phyloP scores from a whole-genome alignment of 2,113 vertebrate species.

The Sula dactylatra region DNA sequence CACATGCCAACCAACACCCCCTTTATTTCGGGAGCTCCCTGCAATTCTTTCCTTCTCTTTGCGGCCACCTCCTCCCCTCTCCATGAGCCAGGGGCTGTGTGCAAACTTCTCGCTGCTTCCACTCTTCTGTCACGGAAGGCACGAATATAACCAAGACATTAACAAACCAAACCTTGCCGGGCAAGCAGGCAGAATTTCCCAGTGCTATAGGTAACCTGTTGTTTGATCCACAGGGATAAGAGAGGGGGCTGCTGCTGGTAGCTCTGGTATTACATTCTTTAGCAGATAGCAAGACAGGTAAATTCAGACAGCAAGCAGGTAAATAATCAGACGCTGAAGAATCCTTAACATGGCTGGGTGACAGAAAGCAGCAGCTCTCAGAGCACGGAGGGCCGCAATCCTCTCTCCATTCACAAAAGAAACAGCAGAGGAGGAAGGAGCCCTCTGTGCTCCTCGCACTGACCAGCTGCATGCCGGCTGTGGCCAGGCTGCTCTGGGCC shows the following conservation, averaged over 20 bases:
- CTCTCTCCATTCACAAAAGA: not conserved
- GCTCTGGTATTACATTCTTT: not conserved
- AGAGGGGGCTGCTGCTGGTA: not conserved
- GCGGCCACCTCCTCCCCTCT: not conserved
- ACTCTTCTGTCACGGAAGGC: not conserved
- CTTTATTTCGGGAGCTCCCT: not conserved
- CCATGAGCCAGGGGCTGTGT: not conserved
- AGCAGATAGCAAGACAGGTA: not conserved
- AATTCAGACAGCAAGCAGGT: not conserved
- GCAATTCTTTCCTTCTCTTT: not conserved
- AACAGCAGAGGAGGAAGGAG: not conserved
- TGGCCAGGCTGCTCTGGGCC: not conserved
- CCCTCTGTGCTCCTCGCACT: rapidly evolving
- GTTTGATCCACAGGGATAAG: not conserved
- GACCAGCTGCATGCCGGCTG: not conserved
- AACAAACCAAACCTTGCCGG: not conserved
- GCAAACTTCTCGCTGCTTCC: not conserved
- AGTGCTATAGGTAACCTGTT: not conserved
- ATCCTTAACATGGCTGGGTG: not conserved
- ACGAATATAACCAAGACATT: not conserved
- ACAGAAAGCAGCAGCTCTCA: not conserved
- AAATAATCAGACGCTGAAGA: not conserved
- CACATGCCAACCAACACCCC: not conserved
- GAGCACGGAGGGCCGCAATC: not conserved
- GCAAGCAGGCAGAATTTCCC: not conserved